phyloP scores from a whole-genome alignment of 2,797 vertebrate genomes.

The Rallus crepitans region DNA sequence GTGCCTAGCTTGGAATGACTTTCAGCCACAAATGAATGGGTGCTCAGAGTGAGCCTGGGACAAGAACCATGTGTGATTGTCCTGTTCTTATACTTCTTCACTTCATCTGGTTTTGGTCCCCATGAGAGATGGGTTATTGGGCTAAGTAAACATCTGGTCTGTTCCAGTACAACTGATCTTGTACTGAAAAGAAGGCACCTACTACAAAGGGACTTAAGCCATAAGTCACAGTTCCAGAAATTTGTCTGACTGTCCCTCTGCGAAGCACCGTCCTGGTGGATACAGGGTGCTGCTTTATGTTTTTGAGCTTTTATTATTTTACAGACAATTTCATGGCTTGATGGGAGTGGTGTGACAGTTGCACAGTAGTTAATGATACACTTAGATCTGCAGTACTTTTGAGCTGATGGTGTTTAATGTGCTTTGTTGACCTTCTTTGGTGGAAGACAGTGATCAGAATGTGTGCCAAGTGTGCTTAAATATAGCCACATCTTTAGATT shows the following conservation, averaged over 20 bases:
- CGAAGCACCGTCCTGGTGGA: neutral
- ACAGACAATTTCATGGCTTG: neutral
- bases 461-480: neutral
- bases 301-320: neutral
- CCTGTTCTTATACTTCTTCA: neutral
- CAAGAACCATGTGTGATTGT: neutral
- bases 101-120: neutral
- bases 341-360: neutral
- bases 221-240: neutral
- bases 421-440: neutral
- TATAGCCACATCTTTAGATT: neutral
- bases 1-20: neutral
- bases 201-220: neutral
- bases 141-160: neutral
- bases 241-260: neutral
- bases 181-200: neutral
- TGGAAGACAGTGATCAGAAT: neutral
- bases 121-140: neutral
- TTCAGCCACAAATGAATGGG: neutral
- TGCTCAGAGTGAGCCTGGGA: neutral
- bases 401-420: neutral
- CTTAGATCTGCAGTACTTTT: neutral
- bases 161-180: neutral
- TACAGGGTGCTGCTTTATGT: neutral
- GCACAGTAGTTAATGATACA: neutral